Base-by-base conservation (phyloP, 2,888 invertebrate species). In the Netelia virgata region DNA sequence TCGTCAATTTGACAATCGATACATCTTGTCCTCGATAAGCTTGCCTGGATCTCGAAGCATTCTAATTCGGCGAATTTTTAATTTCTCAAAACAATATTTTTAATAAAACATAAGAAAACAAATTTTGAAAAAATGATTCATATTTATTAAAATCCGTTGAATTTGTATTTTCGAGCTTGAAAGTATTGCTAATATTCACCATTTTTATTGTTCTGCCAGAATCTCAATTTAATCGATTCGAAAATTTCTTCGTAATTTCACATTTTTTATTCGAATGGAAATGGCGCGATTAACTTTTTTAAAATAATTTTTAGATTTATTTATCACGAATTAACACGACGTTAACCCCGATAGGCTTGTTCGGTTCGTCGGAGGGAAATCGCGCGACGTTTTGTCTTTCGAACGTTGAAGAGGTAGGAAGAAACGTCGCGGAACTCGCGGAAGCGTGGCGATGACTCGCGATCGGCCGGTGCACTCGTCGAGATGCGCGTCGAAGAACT, bases 401-500 rank as follows among this genome's bases (percentile, higher is more conserved):
- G 79, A 55, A 53, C 57, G 47, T 47, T 47, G 8, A 55, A 66
- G 64, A 72, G n/a, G 70, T 57, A 55, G 73, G 79, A 86, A 84
- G 69, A 80, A 83, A 82, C 75, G 73, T 55, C 64, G 78, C 55
- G 50, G 61, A 76, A 68, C 59, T 74, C 86, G 86, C 77, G 86
- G 83, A 86, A 86, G 75, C 87, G 86, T 86, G 81, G 82, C 86
- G 79, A 85, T 72, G 82, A 83, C 72, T 79, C 64, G 74, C 20
- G 18, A 63, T 63, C 73, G 75, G 77, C 66, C 64, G 86, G 74
- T 86, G 86, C 82, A 86, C 85, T 85, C 85, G 83, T 79, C 76
- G 76, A 84, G 84, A 86, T 86, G 83, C 82, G 80, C 84, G 72
- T 66, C 77, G 86, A 84, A 80, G 83, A 82, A 86, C 84, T 87